phyloP scores from a whole-genome alignment of 2,797 vertebrate genomes.

The Halcyon chelicuti region DNA sequence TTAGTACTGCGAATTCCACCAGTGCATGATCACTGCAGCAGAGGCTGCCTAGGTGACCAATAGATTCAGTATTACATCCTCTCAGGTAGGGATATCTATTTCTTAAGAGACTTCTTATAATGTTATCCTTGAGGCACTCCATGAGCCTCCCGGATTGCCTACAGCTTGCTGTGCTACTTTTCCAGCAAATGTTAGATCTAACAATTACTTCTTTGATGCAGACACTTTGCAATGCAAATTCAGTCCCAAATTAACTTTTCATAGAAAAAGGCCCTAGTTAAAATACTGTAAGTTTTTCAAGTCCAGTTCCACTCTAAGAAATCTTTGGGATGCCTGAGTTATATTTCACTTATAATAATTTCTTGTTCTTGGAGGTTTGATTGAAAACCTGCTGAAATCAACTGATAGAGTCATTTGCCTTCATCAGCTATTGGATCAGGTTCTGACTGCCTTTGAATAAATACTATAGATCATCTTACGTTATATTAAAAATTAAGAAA shows the following conservation, averaged over 20 bases:
- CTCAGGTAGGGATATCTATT: too few relatives aligned
- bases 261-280: background rate
- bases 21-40: too few relatives aligned
- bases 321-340: background rate
- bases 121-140: too few relatives aligned
- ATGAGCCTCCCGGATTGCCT: too few relatives aligned
- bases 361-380: background rate
- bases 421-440: background rate
- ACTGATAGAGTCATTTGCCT: background rate
- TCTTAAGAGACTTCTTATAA: too few relatives aligned
- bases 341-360: background rate
- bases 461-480: background rate
- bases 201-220: background rate
- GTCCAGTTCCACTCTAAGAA: background rate
- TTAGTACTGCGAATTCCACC: too few relatives aligned
- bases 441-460: background rate
- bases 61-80: too few relatives aligned
- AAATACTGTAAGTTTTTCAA: background rate
- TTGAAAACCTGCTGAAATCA: constrained; percentile 15
- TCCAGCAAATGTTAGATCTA: background rate
- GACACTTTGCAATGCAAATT: background rate
- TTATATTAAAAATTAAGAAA: background rate
- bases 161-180: too few relatives aligned
- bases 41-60: too few relatives aligned
- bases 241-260: background rate